phyloP scores from a whole-genome alignment of 2,113 vertebrate genomes.

The Nibea coibor region DNA sequence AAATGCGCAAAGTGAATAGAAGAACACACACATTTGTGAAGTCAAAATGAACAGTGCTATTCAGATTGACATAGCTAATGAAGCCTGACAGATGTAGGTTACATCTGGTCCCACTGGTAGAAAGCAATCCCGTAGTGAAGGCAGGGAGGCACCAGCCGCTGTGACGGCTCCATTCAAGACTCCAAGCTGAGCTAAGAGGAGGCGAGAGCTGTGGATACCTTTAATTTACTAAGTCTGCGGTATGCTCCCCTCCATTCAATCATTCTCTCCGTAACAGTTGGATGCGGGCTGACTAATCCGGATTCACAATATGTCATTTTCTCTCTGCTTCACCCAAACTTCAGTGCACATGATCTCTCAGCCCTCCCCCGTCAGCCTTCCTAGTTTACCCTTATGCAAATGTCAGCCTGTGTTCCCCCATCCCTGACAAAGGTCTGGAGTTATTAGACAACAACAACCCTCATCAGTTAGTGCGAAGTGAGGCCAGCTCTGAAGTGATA shows the following conservation, averaged over 20 bases:
- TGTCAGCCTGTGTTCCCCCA: constrained; percentile 33
- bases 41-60: constrained; percentile 53
- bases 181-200: constrained; percentile 36
- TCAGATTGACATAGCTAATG: constrained; percentile 69
- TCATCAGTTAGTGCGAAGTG: constrained; percentile 59
- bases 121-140: constrained; percentile 53
- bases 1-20: constrained; percentile 5
- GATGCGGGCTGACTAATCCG: constrained; percentile 32
- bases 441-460: constrained; percentile 69
- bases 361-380: constrained; percentile 46
- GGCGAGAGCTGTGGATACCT: constrained; percentile 45
- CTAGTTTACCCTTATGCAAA: constrained; percentile 47
- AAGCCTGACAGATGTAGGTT: constrained; percentile 81
- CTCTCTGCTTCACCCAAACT: constrained; percentile 41
- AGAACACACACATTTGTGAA: constrained; percentile 34
- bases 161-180: constrained; percentile 58
- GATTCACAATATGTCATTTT: constrained; percentile 27
- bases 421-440: constrained; percentile 41
- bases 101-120: constrained; percentile 69
- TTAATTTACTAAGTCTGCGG: constrained; percentile 72
- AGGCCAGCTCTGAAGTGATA: constrained; percentile 60
- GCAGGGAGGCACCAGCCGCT: constrained; percentile 49
- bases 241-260: constrained; percentile 39
- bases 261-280: constrained; percentile 30
- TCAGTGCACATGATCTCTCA: constrained; percentile 33